Evolutionary conservation across 2,888 invertebrate species (phyloP), one percentile per base, ranked within the genome.

Genomic region (Parnassius apollo): DNA sequence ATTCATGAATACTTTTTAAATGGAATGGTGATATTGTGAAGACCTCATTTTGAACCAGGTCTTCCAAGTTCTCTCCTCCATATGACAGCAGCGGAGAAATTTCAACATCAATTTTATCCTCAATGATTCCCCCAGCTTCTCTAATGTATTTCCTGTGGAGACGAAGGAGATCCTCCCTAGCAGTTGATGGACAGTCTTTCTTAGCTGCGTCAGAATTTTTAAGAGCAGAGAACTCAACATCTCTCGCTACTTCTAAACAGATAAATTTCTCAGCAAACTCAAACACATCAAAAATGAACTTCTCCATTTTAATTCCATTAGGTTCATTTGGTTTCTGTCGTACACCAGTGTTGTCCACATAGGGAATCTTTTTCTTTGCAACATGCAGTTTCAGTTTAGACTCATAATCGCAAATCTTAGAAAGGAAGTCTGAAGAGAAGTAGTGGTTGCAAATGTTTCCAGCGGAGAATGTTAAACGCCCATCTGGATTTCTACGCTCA

Each of bases 371-470:
- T 92, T 99, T 99, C 80, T 97, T 97, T 8, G 99, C 99, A 0
- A 98, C 95, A 80, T 99, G 99, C 59, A 99, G 93, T 73, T 96
- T 96, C 48, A 99, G 84, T 68, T 96, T 93, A 0, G 93, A 88
- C 81, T 98, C 96, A 72, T 94, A 95, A 65, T 94, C 92, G 48
- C 95, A 95, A 54, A 98, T 94, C 73, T 94, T 93, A 44, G 93
- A 89, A 4, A 99, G 91, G 83, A 99, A 99, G 62, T 96, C 94
- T 0, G 96, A 89, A 0, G 96, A 96, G 87, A 99, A 99, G 81
- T 98, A 98, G 78, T 99, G 99, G 83, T 99, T 99, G 85, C 99
- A 99, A 68, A 99, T 99, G 81, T 98, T 99, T 1, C 99, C 99
- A 1, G 99, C 98, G 63, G 95, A 97, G 82, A 98, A 99, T 0